Evolutionary conservation across 2,113 vertebrate species (phyloP), one percentile per base, ranked within the genome.

Genomic region (Myanophis thanlyinensis): DNA sequence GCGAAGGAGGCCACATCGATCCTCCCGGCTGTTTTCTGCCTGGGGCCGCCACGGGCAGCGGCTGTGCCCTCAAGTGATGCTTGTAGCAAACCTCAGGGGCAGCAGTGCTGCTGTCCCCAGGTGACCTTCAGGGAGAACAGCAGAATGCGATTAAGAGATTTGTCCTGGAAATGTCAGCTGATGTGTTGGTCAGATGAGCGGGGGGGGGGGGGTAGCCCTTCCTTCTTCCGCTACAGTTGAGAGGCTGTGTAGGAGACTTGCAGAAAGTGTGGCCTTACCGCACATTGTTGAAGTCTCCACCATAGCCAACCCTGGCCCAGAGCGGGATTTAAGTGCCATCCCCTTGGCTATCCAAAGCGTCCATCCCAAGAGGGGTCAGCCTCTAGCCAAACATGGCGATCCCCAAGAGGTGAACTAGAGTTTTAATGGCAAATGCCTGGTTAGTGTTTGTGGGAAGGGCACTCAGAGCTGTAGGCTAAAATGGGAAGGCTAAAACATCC

Each of bases 61-160:
- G 35, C 40, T 47, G 23, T 5, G 12, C 11, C 93, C 54, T 94
- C 91, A n/a, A n/a, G 20, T 22, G 90, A 91, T 90, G 87, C 87
- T 93, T 95, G 86, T 1, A 73, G 67, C 67, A 18, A n/a, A 67
- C 62, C 30, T n/a, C 59, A 5, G 30, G 91, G 93, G 94, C 91
- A 95, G 95, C 89, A 93, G 25, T 0, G 9, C 56, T 4, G 11
- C 23, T 95, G 96, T 84, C 91, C 93, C 96, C 88, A 22, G 93
- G 85, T 88, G 95, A 97, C 97, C 96, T 96, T 97, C 96, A 40
- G 40, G 51, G 90, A 93, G 95, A 95, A 94, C 95, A 95, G 94
- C 3, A 51, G 94, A 94, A 96, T 94, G 95, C 94, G 96, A 96
- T 97, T 96, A 96, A 40, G 90, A 93, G 96, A 95, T 96, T 97